Percentiles rank a stretch among this genome's conserved stretches.
These are phyloP conservation scores for Pseudorectes ferrugineus DNA, from an alignment of 2,113 vertebrate species.

Conservation along the genomic window DNA sequence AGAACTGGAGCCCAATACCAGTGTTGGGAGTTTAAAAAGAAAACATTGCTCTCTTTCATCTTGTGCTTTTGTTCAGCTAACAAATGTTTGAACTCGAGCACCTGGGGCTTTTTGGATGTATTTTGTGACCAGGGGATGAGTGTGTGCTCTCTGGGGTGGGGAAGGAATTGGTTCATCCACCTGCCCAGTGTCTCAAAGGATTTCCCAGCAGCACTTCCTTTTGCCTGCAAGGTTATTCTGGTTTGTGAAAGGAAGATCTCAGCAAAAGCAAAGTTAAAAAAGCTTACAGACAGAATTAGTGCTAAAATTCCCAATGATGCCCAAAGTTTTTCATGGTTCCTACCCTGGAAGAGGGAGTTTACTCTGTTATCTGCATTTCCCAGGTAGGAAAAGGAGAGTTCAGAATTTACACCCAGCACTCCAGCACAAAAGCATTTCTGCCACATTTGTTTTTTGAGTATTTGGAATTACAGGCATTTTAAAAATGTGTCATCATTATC, in stretches of 20 bases:
- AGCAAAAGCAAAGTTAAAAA: neutral
- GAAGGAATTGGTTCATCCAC: neutral
- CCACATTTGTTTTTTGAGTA: neutral
- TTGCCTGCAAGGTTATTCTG: neutral
- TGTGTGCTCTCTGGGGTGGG: neutral
- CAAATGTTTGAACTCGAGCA: neutral
- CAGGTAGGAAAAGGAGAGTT: neutral
- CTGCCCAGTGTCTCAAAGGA: neutral
- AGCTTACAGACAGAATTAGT: neutral
- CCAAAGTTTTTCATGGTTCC: neutral
- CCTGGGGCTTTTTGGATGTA: neutral
- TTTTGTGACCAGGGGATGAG: neutral
- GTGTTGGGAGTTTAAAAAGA: neutral
- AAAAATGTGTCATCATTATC: neutral
- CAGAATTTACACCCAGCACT: neutral
- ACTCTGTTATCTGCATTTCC: neutral
- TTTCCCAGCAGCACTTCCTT: neutral
- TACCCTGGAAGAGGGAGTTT: neutral
- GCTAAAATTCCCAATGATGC: neutral
- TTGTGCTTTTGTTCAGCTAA: neutral
- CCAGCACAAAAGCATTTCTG: neutral
- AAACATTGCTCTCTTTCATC: neutral
- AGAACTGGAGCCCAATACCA: neutral
- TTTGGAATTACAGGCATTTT: neutral
- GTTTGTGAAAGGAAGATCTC: neutral